Percentiles rank a stretch among this genome's conserved stretches.
These are phyloP conservation scores for Caenorhabditis zanzibari DNA, from an alignment of 2,888 invertebrate genomes.

Conservation along the genomic window DNA sequence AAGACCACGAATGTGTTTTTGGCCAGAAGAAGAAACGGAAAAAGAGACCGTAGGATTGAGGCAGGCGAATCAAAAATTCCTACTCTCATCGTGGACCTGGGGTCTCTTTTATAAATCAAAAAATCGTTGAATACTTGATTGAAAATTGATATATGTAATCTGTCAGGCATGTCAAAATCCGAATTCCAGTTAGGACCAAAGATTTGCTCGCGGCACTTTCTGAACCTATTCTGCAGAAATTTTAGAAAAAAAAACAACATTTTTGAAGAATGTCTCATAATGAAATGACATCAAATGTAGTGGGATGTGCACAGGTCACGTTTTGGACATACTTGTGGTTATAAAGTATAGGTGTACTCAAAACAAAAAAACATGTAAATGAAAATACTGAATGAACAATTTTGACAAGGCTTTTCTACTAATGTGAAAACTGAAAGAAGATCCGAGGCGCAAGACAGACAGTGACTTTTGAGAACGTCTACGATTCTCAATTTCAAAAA, in stretches of 20 bases:
- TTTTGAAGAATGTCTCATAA: neutral
- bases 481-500: neutral
- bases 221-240: neutral
- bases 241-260: neutral
- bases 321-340: slow-evolving; percentile 26
- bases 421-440: neutral
- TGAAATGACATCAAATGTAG: slow-evolving; percentile 32
- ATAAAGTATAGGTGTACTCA: slow-evolving; percentile 6
- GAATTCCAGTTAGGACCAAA: neutral
- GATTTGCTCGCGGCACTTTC: neutral
- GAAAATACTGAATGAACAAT: neutral
- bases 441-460: too few species aligned
- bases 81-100: slow-evolving; percentile 2
- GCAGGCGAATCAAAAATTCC: slow-evolving; percentile 42
- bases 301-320: slow-evolving; percentile 38
- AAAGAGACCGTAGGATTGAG: slow-evolving; percentile 5
- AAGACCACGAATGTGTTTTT: slow-evolving; percentile 31
- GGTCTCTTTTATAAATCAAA: slow-evolving; percentile 48
- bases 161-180: slow-evolving; percentile 26
- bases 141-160: slow-evolving; percentile 56
- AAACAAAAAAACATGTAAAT: neutral
- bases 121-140: slow-evolving; percentile 60
- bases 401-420: too few species aligned
- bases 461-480: neutral
- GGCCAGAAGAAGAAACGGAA: neutral